Base-by-base conservation (phyloP, 64 coral and sea anemone genomes). In the Cladopsammia gracilis region DNA sequence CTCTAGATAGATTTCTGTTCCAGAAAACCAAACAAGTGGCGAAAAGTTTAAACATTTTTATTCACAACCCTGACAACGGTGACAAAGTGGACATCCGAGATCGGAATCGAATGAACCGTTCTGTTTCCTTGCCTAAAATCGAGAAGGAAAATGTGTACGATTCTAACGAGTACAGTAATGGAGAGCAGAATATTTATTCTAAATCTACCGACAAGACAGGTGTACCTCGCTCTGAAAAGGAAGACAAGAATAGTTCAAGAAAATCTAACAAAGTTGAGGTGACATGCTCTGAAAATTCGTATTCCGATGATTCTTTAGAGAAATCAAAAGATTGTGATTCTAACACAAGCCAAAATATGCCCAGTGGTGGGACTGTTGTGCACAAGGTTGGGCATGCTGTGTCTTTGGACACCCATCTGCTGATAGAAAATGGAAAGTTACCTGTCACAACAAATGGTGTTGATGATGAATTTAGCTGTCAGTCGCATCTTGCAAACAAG, bases 381-480 rank as follows among this genome's bases (percentile, higher is more conserved):
- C 62, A 45, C 16, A 84, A 84, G 10, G 80, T 84, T 34, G 60
- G 80, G 5, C 80, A 84, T 84, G 80, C 86, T 67, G 53, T 94
- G 52, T 94, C 92, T 13, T 70, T 94, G 43, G 82, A 94, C 59
- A 89, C 77, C n/a, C 80, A 84, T 62, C 20, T 84, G 0, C 50
- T 84, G 80, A 49, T 49, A 10, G 8, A 84, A 50, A 84, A 84
- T 49, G 58, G 46, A 84, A 60, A 84, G 44, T 10, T 67, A 4
- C 49, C 62, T 47, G 18, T 43, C 10, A 59, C 15, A 6, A 23
- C 58, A 68, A 67, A 49, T 84, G 43, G 44, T 8, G 20, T 2
- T 5, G 18, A 84, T 48, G 44, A 50, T 8, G 79, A 82, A 22
- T 26, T 44, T 4, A 15, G 20, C 4, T 20, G 56, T 80, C 71